Base-by-base conservation (phyloP, 2,888 invertebrate genomes). In the Cantharis lateralis region DNA sequence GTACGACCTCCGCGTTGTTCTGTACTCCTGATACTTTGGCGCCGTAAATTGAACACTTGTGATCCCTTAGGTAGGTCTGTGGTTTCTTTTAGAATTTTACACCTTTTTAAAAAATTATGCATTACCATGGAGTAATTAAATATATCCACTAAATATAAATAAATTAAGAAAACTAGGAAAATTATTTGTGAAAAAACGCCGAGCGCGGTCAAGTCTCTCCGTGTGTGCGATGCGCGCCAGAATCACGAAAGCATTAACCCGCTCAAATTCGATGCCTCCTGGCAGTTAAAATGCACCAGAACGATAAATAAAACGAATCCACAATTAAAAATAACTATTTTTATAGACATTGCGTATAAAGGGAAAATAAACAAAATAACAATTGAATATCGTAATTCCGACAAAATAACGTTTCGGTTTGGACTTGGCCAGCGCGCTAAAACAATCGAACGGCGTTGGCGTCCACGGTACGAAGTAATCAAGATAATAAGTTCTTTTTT, bases 11-110 rank as follows among this genome's bases (percentile, higher is more conserved):
- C 62, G 68, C 15, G n/a, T 10, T 16, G 48, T 84, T 82, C 85
- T 88, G 85, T 78, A 81, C 85, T 84, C 89, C 88, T 87, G 86
- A 86, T 87, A 85, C 84, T 83, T 86, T 86, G 85, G 87, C 89
- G 89, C 89, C 86, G 84, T 83, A 80, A 83, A 83, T 82, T 79
- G 81, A 73, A 74, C 78, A 70, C 74, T 74, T 77, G 69, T 66
- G 66, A 68, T 62, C 71, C 63, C 63, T 71, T 74, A 61, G 61
- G 73, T 75, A 73, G 73, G 78, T 70, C 69, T 48, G 48, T 48
- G 48, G 48, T 48, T 48, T 48, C 48, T 48, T 48, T 48, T 48
- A 48, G 2, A 48, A 48, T n/a, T 48, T 48, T 48, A 48, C 48
- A 48, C 48, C 48, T 48, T 48, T 48, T 48, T 48, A n/a, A 48